Percentiles rank a stretch among this genome's conserved stretches.
These are phyloP conservation scores for Hipparchia semele DNA, from an alignment of 2,888 invertebrate species.

Conservation along the genomic window DNA sequence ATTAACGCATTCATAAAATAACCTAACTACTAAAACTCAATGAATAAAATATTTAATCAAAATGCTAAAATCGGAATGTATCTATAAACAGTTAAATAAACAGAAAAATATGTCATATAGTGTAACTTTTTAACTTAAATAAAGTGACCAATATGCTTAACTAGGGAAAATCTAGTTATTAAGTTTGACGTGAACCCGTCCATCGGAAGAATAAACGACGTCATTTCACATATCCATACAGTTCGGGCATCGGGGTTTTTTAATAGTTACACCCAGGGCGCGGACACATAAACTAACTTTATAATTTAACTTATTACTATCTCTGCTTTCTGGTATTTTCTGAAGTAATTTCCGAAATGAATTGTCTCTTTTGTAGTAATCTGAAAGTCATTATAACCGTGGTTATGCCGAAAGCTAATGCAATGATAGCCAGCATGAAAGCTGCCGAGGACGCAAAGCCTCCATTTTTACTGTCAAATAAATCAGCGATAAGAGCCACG, in stretches of 20 bases:
- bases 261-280: no score
- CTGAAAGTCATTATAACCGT: constrained; percentile 69
- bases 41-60: constrained; percentile 1
- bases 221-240: no score
- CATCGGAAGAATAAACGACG: no score
- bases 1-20: neutral
- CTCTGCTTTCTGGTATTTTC: constrained; percentile 65
- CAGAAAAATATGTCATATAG: neutral
- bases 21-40: neutral
- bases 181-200: no score
- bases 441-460: constrained; percentile 56
- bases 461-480: constrained; percentile 48
- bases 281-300: no score
- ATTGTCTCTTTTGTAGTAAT: constrained; percentile 55
- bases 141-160: no score
- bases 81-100: neutral
- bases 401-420: constrained; percentile 56
- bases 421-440: constrained; percentile 63
- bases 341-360: constrained; percentile 50
- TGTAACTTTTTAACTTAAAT: neutral
- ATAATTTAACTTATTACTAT: constrained; percentile 48
- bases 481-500: constrained; percentile 62
- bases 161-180: no score
- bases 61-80: neutral
- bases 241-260: no score